phyloP scores from a whole-genome alignment of 2,113 vertebrate species.

The Gallinago jamesoni region DNA sequence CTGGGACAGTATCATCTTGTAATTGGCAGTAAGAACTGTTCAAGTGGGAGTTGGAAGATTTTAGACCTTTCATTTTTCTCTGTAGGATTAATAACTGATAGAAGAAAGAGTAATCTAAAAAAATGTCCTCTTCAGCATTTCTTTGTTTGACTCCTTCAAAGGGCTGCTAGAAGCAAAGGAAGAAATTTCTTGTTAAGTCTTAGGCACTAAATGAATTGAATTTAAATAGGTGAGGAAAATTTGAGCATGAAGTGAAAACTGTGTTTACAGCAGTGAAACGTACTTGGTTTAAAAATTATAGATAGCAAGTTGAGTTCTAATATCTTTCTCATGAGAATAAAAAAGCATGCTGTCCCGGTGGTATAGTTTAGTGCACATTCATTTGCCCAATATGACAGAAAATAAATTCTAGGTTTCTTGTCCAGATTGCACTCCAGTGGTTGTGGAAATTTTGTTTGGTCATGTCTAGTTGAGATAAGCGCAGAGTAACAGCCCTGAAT shows the following conservation, averaged over 20 bases:
- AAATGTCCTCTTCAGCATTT: background rate
- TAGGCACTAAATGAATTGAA: background rate
- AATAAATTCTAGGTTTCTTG: background rate
- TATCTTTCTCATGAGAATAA: background rate
- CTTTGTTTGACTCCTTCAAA: background rate
- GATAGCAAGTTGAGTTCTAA: background rate
- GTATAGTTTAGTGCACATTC: background rate
- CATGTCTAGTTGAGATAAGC: background rate
- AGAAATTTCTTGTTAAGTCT: background rate
- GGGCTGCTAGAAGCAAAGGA: background rate
- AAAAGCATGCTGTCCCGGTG: background rate
- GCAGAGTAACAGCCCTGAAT: background rate
- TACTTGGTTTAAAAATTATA: background rate
- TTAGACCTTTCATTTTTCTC: background rate
- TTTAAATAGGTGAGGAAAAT: background rate
- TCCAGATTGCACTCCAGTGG: background rate
- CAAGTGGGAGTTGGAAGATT: background rate
- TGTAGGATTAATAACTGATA: background rate
- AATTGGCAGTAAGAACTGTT: background rate
- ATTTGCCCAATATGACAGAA: background rate
- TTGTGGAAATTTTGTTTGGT: background rate
- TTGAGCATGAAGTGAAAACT: background rate
- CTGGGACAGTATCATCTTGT: background rate
- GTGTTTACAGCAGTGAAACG: background rate
- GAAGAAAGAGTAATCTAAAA: background rate